Conservation (phyloP, 2,888 invertebrate species). For the Trypoxylon attenuatum region DNA sequence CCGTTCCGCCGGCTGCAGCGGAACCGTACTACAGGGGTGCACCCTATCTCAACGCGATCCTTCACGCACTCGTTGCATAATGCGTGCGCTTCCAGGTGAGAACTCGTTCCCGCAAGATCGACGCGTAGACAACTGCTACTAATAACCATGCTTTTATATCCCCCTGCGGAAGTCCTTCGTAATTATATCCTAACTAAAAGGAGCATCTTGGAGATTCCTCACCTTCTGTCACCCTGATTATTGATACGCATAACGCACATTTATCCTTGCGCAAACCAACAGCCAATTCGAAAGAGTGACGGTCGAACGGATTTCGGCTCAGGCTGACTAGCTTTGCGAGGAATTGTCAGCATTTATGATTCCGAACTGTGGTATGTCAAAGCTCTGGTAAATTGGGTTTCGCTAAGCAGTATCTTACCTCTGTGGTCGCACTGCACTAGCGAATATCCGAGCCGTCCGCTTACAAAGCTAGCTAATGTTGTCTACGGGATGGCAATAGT, state of each 20-base stretch:
- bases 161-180: constrained; percentile 19
- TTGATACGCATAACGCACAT: too few species aligned
- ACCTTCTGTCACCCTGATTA: constrained; percentile 40
- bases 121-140: constrained; percentile 49
- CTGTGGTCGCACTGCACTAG: not conserved
- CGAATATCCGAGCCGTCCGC: not conserved
- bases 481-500: not conserved
- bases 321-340: too few species aligned
- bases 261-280: too few species aligned
- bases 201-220: constrained; percentile 10
- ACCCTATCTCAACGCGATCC: constrained; percentile 33
- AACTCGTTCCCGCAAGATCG: constrained; percentile 34
- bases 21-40: constrained; percentile 30
- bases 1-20: constrained; percentile 51
- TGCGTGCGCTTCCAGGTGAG: constrained; percentile 46
- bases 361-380: not conserved
- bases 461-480: not conserved
- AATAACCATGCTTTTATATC: constrained; percentile 17
- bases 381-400: not conserved
- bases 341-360: not conserved
- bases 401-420: not conserved
- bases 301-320: too few species aligned
- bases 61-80: constrained; percentile 46
- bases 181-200: constrained; percentile 9
- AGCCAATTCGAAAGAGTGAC: too few species aligned